Conservation (phyloP, 2,888 invertebrate genomes). For the Perizoma affinitatum region DNA sequence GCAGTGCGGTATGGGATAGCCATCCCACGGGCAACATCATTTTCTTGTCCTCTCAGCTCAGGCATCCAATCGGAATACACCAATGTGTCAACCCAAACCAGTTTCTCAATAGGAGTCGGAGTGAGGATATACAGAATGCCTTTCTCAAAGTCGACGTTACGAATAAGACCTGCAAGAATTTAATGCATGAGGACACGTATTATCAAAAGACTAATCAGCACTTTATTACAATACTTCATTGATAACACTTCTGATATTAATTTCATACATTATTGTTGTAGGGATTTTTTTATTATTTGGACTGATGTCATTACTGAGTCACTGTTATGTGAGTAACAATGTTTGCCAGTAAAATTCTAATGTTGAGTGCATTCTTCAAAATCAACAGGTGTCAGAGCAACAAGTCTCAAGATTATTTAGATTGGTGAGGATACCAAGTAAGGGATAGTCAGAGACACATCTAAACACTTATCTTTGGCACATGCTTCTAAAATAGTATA, state of each 20-base stretch:
- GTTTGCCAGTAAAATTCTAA: constrained; percentile 7
- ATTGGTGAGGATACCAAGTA: not conserved
- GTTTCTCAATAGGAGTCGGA: constrained; percentile 72
- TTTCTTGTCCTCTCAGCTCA: constrained; percentile 62
- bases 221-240: constrained; percentile 65
- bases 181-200: constrained; percentile 26
- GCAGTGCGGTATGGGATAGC: constrained; percentile 67
- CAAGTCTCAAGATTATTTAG: not conserved
- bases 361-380: constrained; percentile 4
- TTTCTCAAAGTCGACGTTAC: constrained; percentile 86
- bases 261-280: constrained; percentile 34
- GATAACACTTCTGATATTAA: constrained; percentile 69
- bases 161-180: constrained; percentile 86
- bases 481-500: too few species aligned
- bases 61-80: constrained; percentile 83
- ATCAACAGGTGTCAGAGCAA: constrained; percentile 9
- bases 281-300: constrained; percentile 47
- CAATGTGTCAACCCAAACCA: constrained; percentile 62
- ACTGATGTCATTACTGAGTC: constrained; percentile 54
- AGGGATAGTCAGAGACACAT: too few species aligned
- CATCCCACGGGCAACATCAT: constrained; percentile 52
- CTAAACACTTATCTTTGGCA: too few species aligned
- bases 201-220: constrained; percentile 66
- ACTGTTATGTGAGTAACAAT: constrained; percentile 20
- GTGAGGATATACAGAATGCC: constrained; percentile 86